phyloP scores from a whole-genome alignment of 92 coral and sea anemone species.

The Porites divaricata region DNA sequence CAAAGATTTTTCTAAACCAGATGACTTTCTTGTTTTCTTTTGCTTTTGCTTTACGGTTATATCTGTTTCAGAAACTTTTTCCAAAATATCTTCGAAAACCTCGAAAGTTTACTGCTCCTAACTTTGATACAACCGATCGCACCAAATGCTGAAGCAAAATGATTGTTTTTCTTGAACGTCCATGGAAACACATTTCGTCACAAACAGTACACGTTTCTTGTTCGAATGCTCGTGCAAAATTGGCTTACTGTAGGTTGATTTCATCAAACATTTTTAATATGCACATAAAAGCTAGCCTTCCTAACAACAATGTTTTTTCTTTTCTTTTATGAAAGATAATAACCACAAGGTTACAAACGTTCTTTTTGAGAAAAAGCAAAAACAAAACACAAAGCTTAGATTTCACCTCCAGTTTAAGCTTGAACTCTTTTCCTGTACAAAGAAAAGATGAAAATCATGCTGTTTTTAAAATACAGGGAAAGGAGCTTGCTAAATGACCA shows the following conservation, averaged over 20 bases:
- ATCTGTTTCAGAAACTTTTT: neutral
- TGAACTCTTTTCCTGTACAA: no score
- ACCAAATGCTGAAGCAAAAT: constrained; percentile 26
- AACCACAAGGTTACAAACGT: neutral
- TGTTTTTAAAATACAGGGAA: no score
- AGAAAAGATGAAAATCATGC: no score
- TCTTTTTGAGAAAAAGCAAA: no score
- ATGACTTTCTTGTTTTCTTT: neutral
- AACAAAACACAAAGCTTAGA: no score
- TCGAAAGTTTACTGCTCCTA: neutral
- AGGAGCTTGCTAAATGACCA: no score
- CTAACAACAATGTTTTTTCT: neutral
- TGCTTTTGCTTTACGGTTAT: neutral
- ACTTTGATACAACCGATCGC: neutral
- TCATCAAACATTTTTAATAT: neutral
- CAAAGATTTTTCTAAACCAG: neutral
- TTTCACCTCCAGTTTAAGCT: no score
- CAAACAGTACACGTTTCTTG: neutral
- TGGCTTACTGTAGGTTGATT: neutral
- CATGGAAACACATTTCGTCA: constrained; percentile 29
- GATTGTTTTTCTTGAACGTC: neutral
- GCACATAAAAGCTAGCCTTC: neutral
- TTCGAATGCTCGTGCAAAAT: constrained; percentile 30
- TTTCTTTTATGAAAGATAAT: neutral
- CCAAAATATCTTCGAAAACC: neutral